Base-by-base conservation (phyloP, 2,797 vertebrate species). In the Siniperca obscura region DNA sequence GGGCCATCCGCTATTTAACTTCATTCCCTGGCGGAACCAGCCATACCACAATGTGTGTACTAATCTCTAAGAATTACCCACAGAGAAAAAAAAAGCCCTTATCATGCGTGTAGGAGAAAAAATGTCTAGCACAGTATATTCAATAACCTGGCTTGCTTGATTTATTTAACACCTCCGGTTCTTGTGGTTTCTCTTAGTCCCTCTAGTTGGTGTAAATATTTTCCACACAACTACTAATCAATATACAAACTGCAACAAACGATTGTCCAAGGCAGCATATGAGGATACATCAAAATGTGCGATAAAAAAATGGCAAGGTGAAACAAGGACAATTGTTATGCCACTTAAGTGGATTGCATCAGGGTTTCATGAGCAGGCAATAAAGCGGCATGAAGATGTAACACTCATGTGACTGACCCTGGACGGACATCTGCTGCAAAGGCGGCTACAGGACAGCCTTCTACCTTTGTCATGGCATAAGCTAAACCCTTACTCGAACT, bases 311-410 rank as follows among this genome's bases (percentile, higher is more conserved):
- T 8, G n/a, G 61, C 87, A 91, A 93, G 93, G 92, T 91, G 84
- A 87, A 80, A 46, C 79, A 82, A 94, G 91, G 90, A 78, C 90
- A 55, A 50, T 1, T 61, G 68, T 74, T 76, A 70, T 59, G 84
- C 83, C 71, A 74, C 79, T 71, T 64, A 78, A 86, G 74, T 76
- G 75, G 82, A 90, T 80, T 83, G 79, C 81, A 81, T 81, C 71
- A 79, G 67, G 75, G 66, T 86, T 90, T 92, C 85, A 89, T 85
- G 80, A 87, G 79, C 53, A 56, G 76, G 70, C 80, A 80, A 85
- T 91, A 78, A 88, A 85, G 80, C 53, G 1, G 60, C 84, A 91
- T 91, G 88, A 89, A 92, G 90, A 94, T 85, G 85, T 87, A 92
- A 82, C 0, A 56, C 74, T 86, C 3, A 2, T 71, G 85, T 91